Base-by-base conservation (phyloP, 2,113 vertebrate genomes). In the Peromyscus californicus region DNA sequence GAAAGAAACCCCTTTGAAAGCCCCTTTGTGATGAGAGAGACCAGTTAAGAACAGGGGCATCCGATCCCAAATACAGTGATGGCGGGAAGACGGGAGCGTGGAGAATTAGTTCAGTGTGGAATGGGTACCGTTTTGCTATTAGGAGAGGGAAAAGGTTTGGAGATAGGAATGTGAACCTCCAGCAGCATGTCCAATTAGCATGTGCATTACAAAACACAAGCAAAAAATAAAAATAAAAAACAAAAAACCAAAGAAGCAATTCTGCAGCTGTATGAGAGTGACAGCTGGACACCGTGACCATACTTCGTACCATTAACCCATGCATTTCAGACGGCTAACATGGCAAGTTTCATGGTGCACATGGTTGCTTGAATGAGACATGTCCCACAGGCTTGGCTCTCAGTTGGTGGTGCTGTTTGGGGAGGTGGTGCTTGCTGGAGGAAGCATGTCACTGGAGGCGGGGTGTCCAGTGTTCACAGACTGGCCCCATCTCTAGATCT, bases 1-100 rank as follows among this genome's bases (percentile, higher is more conserved):
- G 67, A 89, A 76, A 76, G 91, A 61, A 96, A 74, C 2, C 17
- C 88, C 90, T 76, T 26, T 86, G 91, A 61, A 96, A 74, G 1
- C 17, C 88, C 90, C 72, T 26, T 83, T 89, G 45, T 36, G 1
- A 63, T 87, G 11, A 67, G 26, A 93, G 70, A 76, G 89, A 75
- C 93, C 54, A 83, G 6, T 42, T 13, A 80, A 74, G 48, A 83
- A 57, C 54, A 76, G 51, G 48, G 75, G 12, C 17, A 39, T 36
- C 39, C 2, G n/a, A 45, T 7, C 79, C n/a, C 78, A 75, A 93
- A 92, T 17, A 75, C 3, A 90, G 29, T 48, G 82, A 24, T 39
- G 93, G 33, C 5, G 24, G 45, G 51, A 74, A 36, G 48, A 84
- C 6, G 29, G 10, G 26, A 9, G 29, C 29, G 29, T 59, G 31